Evolutionary conservation across 2,113 vertebrate genomes (phyloP), one percentile per base, ranked within the genome.

Genomic region (Burhinus oedicnemus): DNA sequence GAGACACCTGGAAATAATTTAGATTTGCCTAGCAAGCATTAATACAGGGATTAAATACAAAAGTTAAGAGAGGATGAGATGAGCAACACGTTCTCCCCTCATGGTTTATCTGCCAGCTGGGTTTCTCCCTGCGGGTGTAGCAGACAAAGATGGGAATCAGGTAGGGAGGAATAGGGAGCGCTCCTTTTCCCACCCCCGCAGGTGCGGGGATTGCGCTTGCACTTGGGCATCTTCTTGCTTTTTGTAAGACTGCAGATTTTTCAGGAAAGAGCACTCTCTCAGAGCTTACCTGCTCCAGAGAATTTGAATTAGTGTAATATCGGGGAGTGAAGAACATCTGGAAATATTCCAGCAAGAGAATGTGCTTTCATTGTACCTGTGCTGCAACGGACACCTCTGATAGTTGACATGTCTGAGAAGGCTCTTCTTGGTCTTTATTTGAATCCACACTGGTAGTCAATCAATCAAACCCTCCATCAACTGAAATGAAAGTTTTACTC

Each of bases 1-100:
- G 70, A 11, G 19, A 64, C 91, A 77, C 69, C 89, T 93, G 89
- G 87, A 89, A 87, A 84, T 94, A 81, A 79, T 90, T 95, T 96
- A 75, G 54, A 71, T 89, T 91, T 96, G 87, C 83, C 84, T 84
- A 36, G 11, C 42, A 61, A 70, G 80, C 32, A 5, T 93, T 92
- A 72, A 79, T 57, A 8, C 3, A 52, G 88, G 51, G 26, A 25
- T 85, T 66, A 77, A 60, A 36, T 13, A 27, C 12, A 30, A 36
- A 91, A 86, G 29, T 40, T 84, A 81, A 44, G 79, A 36, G 60
- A 81, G 79, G 38, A 51, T 30, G 60, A 42, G 34, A 57, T 16
- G 2, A 40, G 22, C 32, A 93, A 68, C 23, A 36, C 8, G 38
- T 51, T 87, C 15, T 93, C 60, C 34, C 76, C 45, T 76, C 2